A percentile compares a stretch with the other conserved stretches of the same genome.
These are phyloP conservation scores for Sycophila sp. DNA, from an alignment of 1,140 invertebrate genomes.

Conservation along the genomic window DNA sequence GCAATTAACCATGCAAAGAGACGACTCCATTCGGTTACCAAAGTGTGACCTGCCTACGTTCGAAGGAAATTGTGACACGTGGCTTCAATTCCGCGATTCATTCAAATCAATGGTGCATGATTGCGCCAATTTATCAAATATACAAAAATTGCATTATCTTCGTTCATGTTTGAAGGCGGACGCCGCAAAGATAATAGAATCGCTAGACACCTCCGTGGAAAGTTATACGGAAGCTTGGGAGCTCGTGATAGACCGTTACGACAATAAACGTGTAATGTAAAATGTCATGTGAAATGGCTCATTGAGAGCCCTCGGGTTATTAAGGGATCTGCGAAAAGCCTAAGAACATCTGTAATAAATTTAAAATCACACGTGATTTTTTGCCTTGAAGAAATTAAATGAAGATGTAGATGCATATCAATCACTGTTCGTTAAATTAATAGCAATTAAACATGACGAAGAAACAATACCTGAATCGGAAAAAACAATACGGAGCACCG, in stretches of 20 bases:
- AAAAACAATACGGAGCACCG: too few species aligned
- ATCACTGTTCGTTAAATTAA: not conserved
- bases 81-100: not conserved
- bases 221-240: not conserved
- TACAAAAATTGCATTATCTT: not conserved
- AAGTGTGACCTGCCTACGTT: not conserved
- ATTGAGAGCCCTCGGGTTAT: not conserved
- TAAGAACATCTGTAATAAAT: not conserved
- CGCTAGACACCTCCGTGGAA: not conserved
- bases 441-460: not conserved
- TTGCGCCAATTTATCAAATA: not conserved
- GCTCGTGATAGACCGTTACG: not conserved
- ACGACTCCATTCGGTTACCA: not conserved
- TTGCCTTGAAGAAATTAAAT: not conserved
- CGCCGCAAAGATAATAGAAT: not conserved
- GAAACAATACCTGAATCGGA: too few species aligned
- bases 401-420: not conserved
- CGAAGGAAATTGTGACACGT: not conserved
- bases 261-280: not conserved
- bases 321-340: not conserved
- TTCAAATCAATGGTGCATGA: not conserved
- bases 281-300: not conserved
- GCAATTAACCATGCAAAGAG: too few species aligned
- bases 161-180: not conserved
- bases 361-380: not conserved